Evolutionary conservation across 2,113 vertebrate genomes (phyloP), one percentile per base, ranked within the genome.

Genomic region (Helogale parvula): DNA sequence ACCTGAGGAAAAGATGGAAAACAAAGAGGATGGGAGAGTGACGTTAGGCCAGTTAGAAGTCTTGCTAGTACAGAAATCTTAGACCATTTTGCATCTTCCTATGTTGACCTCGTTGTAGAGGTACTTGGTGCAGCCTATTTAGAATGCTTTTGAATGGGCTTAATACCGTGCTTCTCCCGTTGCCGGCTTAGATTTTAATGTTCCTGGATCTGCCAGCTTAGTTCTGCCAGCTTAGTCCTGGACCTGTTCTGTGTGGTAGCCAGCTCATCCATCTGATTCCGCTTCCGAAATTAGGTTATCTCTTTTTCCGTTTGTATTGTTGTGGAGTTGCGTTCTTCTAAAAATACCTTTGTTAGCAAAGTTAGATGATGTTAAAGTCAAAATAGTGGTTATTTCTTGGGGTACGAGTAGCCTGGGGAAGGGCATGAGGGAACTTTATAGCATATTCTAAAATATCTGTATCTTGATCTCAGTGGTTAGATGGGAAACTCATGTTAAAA

Each of bases 321-420:
- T 90, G 5, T 66, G 88, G 66, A 94, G 85, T 86, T 89, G 41
- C 92, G 16, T 27, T 1, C 35, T 81, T 68, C 33, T 92, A 68
- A 92, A 94, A 92, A 82, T 82, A 83, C 29, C 17, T 72, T 86
- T 23, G 68, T 74, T 94, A 79, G 35, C 74, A 92, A 89, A 92
- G 54, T 23, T 76, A 68, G 5, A n/a, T 92, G 29, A 38, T 86
- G 29, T 31, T 96, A 52, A 90, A 94, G 33, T 95, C 68, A 83
- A 29, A 89, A 72, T 94, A 74, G 54, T 95, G 27, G 23, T 93
- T 82, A 68, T 29, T 33, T 95, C 54, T 81, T 92, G 7, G n/a
- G 17, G 7, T 2, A 27, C 27, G 3, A 29, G 13, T 91, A 85
- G 14, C 23, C 7, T 96, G 41, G 33, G 31, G 63, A 90, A 84